These are phyloP conservation scores for Euthynnus affinis DNA, from an alignment of 2,797 vertebrate species.

Conservation along the genomic window DNA sequence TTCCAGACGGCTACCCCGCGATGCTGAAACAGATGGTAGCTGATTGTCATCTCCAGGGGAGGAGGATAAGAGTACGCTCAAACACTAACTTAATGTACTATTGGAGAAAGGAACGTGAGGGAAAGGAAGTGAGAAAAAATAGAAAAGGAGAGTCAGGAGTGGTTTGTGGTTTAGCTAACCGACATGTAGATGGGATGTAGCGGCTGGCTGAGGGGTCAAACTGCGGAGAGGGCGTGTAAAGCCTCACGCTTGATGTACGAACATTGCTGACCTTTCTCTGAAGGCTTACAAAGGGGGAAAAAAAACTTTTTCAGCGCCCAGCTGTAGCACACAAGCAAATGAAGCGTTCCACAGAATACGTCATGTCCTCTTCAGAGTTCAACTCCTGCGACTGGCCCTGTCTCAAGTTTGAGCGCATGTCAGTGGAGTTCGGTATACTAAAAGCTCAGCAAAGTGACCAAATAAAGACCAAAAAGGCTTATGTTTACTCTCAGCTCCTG, in stretches of 20 bases:
- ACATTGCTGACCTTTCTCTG: conserved; percentile 59
- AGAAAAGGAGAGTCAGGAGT: conserved; percentile 28
- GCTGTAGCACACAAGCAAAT: conserved; percentile 59
- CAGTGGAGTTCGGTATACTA: conserved; percentile 60
- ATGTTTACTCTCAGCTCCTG: conserved; percentile 77
- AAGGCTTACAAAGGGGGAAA: conserved; percentile 47
- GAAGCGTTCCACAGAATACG: conserved; percentile 22
- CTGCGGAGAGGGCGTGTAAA: conserved; percentile 63
- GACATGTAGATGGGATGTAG: conserved; percentile 54
- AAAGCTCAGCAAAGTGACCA: conserved; percentile 80
- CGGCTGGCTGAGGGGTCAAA: conserved; percentile 57
- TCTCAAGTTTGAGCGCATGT: conserved; percentile 26
- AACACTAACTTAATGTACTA: conserved; percentile 53
- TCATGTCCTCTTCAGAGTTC: conserved; percentile 55
- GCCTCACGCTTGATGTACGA: conserved; percentile 62
- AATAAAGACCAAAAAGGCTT: conserved; percentile 82
- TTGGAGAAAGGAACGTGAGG: conserved; percentile 36
- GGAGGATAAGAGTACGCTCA: conserved; percentile 54
- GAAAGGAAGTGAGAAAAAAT: conserved; percentile 51
- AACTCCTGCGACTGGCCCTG: conserved; percentile 16
- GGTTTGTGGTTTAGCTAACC: conserved; percentile 62
- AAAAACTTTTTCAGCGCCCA: conserved; percentile 32
- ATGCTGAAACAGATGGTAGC: conserved; percentile 80
- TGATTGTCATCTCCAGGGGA: conserved; percentile 64
- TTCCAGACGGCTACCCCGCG: conserved; percentile 59